These are phyloP conservation scores for Siphlonurus alternatus DNA, from an alignment of 2,888 invertebrate genomes.

Conservation along the genomic window DNA sequence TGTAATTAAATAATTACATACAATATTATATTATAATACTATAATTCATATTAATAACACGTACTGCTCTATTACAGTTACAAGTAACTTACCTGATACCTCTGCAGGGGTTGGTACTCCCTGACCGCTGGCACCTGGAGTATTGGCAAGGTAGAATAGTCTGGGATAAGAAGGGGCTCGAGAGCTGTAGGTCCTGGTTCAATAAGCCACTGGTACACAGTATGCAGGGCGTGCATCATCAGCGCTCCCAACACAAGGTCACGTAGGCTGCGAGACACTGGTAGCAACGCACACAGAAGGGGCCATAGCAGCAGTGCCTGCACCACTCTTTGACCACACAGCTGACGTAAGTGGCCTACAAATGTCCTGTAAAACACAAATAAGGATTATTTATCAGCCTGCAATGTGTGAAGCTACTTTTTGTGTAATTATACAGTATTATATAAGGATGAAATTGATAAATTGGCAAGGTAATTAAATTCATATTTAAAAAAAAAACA, in stretches of 20 bases:
- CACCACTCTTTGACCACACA: neutral
- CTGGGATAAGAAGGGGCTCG: constrained; percentile 16
- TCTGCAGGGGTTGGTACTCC: constrained; percentile 40
- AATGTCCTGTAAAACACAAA: neutral
- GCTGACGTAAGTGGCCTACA: neutral
- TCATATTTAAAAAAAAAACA: no score
- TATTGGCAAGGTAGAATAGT: constrained; percentile 25
- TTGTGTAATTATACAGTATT: no score
- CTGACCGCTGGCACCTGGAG: constrained; percentile 44
- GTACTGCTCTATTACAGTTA: no score
- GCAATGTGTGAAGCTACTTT: no score
- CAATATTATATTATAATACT: no score
- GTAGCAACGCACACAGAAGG: neutral
- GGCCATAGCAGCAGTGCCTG: neutral
- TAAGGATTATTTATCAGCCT: no score
- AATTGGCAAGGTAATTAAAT: no score
- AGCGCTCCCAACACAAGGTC: neutral
- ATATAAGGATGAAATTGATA: no score
- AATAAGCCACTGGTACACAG: neutral
- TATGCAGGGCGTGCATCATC: neutral
- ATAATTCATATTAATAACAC: no score
- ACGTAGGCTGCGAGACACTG: neutral
- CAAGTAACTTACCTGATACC: constrained; percentile 38
- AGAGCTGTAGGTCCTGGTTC: neutral
- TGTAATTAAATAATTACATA: no score